Conservation (phyloP, 2,113 vertebrate species). For the Melanerpes formicivorus region DNA sequence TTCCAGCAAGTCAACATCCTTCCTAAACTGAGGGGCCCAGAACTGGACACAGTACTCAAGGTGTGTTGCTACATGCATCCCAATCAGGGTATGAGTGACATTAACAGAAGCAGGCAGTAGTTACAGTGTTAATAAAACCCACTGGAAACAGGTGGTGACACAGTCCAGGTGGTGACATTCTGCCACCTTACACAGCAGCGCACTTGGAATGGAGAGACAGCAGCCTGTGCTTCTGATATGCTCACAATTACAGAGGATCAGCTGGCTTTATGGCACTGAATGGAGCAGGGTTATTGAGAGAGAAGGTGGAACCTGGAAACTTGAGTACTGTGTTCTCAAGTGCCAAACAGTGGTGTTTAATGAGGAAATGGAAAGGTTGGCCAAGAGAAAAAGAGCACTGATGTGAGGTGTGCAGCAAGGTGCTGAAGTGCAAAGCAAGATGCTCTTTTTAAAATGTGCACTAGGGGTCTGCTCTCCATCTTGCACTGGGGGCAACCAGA, state of each 20-base stretch:
- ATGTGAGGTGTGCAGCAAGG: neutral
- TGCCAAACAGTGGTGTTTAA: neutral
- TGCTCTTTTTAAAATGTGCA: neutral
- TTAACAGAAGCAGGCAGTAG: neutral
- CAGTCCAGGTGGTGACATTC: neutral
- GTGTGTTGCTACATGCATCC: rapidly evolving
- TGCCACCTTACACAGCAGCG: neutral
- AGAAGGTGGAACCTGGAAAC: neutral
- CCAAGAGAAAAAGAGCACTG: neutral
- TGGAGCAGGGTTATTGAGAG: neutral
- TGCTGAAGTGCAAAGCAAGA: neutral
- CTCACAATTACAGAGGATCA: neutral
- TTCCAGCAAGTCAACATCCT: too few species aligned
- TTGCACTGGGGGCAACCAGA: neutral
- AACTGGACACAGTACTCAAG: too few species aligned
- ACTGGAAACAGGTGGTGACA: neutral
- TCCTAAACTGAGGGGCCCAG: too few species aligned
- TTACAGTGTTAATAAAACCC: neutral
- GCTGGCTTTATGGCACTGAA: neutral
- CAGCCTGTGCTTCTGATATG: rapidly evolving
- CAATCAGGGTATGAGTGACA: neutral
- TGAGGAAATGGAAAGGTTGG: neutral
- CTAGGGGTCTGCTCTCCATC: neutral
- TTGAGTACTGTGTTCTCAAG: neutral
- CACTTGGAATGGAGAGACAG: neutral